Percentiles rank a stretch among this genome's conserved stretches.
These are phyloP conservation scores for Rhyacophila evoluta DNA, from an alignment of 2,888 invertebrate species.

Conservation along the genomic window DNA sequence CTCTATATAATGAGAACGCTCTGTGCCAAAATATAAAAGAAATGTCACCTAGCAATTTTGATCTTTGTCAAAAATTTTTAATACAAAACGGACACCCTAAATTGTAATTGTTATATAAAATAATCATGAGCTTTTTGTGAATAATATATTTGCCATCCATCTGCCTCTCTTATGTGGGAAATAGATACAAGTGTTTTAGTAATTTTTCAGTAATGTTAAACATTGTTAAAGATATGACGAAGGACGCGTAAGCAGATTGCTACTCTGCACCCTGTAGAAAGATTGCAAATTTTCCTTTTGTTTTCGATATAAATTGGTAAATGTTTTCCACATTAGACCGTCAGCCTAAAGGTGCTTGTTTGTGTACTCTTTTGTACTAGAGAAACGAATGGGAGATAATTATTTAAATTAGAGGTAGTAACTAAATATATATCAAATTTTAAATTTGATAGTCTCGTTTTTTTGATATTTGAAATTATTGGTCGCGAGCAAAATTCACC, in stretches of 20 bases:
- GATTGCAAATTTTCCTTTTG: background rate
- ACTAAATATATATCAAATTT: conserved; percentile 8
- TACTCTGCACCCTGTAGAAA: background rate
- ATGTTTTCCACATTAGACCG: background rate
- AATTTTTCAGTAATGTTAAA: background rate
- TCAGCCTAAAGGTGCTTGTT: conserved; percentile 17
- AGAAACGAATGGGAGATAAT: background rate
- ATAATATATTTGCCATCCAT: conserved; percentile 22
- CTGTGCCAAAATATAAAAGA: conserved; percentile 12
- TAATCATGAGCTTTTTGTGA: background rate
- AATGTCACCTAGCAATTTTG: conserved; percentile 24
- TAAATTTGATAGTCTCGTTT: background rate
- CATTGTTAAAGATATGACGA: background rate
- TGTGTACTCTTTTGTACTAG: conserved; percentile 22
- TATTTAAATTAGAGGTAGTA: background rate
- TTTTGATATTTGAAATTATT: background rate
- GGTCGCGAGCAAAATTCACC: background rate
- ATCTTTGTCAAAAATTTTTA: background rate
- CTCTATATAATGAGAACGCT: conserved; percentile 6
- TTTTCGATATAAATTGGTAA: background rate
- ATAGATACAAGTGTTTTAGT: background rate
- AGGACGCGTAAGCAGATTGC: background rate
- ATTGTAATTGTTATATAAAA: conserved; percentile 21
- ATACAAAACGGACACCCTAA: background rate
- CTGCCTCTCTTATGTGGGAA: background rate